These are phyloP conservation scores for Carcharodon carcharias DNA, from an alignment of 2,797 vertebrate genomes.

Conservation along the genomic window DNA sequence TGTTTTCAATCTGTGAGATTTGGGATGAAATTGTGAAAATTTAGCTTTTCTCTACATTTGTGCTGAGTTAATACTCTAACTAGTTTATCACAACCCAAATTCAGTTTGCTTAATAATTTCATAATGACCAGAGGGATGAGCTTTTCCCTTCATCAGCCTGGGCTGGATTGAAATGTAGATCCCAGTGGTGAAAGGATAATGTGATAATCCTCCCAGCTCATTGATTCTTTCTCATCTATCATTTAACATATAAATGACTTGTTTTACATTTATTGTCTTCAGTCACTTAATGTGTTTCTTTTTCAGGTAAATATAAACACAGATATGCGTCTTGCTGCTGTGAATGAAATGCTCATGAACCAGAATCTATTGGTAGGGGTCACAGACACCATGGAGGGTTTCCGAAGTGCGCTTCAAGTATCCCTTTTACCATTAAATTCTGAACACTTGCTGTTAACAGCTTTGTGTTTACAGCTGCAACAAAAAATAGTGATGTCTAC, in stretches of 20 bases:
- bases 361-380: conserved; percentile 59
- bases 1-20: background rate
- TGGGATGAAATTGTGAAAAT: background rate
- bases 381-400: conserved; percentile 52
- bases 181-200: background rate
- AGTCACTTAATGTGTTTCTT: background rate
- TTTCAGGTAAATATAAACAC: conserved; percentile 61
- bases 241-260: background rate
- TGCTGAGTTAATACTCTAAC: background rate
- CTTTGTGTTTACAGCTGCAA: background rate
- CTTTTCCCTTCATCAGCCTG: background rate
- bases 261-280: background rate
- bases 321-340: conserved; percentile 59
- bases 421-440: conserved; percentile 39
- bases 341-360: conserved; percentile 58
- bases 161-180: background rate
- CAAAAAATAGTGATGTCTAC: background rate
- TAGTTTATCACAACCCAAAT: background rate
- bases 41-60: background rate
- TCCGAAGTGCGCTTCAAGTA: conserved; percentile 56
- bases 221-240: background rate
- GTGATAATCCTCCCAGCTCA: background rate
- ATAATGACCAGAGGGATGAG: background rate
- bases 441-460: background rate
- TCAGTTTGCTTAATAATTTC: background rate